Evolutionary conservation across 2,888 invertebrate genomes (phyloP).

Genomic region (Plagodis dolabraria): DNA sequence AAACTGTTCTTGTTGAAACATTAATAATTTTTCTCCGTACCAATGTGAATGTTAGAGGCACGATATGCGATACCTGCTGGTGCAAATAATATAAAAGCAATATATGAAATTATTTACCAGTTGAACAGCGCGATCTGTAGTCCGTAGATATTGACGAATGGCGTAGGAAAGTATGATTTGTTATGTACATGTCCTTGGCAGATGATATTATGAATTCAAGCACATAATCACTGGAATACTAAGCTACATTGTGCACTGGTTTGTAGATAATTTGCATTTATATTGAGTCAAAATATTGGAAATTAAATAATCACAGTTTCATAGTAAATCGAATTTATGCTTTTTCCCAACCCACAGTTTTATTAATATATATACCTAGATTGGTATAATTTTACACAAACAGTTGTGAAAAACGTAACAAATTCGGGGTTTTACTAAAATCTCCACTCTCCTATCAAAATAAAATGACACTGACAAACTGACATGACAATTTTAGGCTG

Average conservation of each 20-base stretch:
- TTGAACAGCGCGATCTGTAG: conserved; percentile 72
- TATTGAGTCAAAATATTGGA: conserved; percentile 16
- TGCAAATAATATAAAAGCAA: not conserved
- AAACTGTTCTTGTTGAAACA: no score
- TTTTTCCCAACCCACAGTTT: not conserved
- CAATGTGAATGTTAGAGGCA: no score
- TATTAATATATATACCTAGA: no score
- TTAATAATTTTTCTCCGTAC: no score
- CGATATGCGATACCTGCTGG: not conserved
- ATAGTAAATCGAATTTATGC: not conserved
- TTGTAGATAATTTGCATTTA: conserved; percentile 28
- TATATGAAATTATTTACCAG: conserved; percentile 63
- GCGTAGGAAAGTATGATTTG: conserved; percentile 73
- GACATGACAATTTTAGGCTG: no score
- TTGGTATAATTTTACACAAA: no score
- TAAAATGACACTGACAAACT: conserved; percentile 44
- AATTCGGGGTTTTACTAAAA: conserved; percentile 9
- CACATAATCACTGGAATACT: conserved; percentile 64
- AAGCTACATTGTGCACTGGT: conserved; percentile 54
- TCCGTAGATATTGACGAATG: conserved; percentile 72
- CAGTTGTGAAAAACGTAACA: no score
- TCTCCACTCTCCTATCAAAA: conserved; percentile 17
- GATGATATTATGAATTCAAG: conserved; percentile 63
- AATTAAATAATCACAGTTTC: conserved; percentile 13
- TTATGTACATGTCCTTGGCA: conserved; percentile 82